phyloP scores from a whole-genome alignment of 37 sponge, comb jelly and placozoan genomes.

The Crambe crambe region DNA sequence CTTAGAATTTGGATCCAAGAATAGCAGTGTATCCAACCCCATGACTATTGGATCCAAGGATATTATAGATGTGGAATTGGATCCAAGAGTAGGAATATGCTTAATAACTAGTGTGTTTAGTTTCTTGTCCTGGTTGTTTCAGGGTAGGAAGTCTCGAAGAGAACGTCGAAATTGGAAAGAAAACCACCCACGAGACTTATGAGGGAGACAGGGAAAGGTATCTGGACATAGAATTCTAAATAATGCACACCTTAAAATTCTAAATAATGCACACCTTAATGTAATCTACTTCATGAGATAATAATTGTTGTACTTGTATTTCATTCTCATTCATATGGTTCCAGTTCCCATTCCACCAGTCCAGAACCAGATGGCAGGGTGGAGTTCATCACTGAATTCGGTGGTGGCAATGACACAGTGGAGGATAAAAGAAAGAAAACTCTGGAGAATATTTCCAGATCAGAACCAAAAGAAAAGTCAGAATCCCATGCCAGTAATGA shows the following conservation, averaged over 20 bases:
- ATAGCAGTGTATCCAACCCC: neutral
- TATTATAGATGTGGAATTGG: too few species aligned
- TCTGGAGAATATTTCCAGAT: neutral
- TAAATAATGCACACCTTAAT: too few species aligned
- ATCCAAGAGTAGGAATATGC: too few species aligned
- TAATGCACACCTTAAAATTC: too few species aligned
- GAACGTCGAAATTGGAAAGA: conserved; percentile 53
- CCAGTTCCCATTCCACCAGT: conserved; percentile 52
- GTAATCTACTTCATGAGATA: too few species aligned
- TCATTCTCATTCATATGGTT: too few species aligned
- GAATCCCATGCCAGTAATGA: neutral
- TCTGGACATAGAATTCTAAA: too few species aligned
- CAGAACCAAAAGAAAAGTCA: neutral
- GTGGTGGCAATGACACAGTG: conserved; percentile 7
- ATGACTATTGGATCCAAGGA: too few species aligned
- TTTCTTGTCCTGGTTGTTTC: neutral
- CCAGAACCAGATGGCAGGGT: conserved; percentile 47
- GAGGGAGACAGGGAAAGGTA: too few species aligned
- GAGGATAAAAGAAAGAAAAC: neutral
- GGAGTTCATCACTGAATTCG: conserved; percentile 82
- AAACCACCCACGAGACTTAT: neutral
- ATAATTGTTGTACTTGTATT: neutral
- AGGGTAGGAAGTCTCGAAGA: conserved; percentile 54
- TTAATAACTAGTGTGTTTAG: too few species aligned
- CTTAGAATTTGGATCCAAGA: neutral